These are phyloP conservation scores for Zaprionus obscuricornis DNA, from an alignment of 2,888 invertebrate genomes.

Conservation along the genomic window DNA sequence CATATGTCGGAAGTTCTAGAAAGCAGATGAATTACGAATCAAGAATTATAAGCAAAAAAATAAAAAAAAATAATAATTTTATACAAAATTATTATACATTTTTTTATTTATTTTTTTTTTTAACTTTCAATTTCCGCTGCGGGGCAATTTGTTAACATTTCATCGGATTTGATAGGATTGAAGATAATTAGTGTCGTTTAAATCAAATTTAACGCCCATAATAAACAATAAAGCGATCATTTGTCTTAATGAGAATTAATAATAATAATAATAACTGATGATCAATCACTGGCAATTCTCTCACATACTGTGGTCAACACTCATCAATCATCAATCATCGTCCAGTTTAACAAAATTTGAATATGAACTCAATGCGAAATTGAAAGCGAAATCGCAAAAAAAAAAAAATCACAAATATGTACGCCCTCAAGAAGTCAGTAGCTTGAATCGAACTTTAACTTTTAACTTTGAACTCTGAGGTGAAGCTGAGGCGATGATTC, in stretches of 20 bases:
- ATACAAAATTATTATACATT: too few species aligned
- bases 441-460: constrained; percentile 10
- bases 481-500: constrained; percentile 28
- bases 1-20: constrained; percentile 44
- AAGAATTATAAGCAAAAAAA: too few species aligned
- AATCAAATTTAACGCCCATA: constrained; percentile 62
- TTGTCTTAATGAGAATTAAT: constrained; percentile 59
- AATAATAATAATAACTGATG: constrained; percentile 36
- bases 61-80: too few species aligned
- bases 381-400: constrained; percentile 25
- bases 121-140: constrained; percentile 24
- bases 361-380: constrained; percentile 28
- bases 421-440: constrained; percentile 40
- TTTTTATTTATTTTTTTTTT: neutral
- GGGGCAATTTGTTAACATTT: constrained; percentile 47
- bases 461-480: constrained; percentile 33
- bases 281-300: constrained; percentile 58
- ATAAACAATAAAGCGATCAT: constrained; percentile 59
- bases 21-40: constrained; percentile 2
- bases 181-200: constrained; percentile 64
- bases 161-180: constrained; percentile 55
- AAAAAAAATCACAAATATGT: too few species aligned
- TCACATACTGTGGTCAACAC: constrained; percentile 6
- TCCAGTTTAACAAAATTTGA: constrained; percentile 21
- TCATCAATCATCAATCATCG: constrained; percentile 49